Evolutionary conservation across 2,113 vertebrate genomes (phyloP).

Genomic region (Grantiella picta): DNA sequence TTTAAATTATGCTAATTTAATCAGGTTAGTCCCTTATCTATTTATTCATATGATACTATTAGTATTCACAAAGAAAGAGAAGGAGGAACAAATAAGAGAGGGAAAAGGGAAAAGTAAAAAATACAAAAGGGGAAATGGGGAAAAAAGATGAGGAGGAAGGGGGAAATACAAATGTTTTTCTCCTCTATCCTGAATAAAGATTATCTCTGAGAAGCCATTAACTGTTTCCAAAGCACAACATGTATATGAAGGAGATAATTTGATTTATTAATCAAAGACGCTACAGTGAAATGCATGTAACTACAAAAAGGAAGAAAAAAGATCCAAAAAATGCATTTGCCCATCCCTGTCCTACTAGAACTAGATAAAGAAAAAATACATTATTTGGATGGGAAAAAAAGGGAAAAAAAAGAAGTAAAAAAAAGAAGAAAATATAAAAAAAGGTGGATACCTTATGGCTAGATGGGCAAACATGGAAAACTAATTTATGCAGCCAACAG

Average conservation of each 20-base stretch:
- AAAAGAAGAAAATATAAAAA: neutral
- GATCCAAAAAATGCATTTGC: neutral
- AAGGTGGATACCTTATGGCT: neutral
- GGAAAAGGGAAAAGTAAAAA: neutral
- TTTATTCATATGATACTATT: neutral
- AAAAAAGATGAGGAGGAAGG: neutral
- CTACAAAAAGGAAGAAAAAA: neutral
- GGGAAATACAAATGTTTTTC: neutral
- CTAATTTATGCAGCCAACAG: conserved; percentile 62
- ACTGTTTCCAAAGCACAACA: neutral
- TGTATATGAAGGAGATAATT: neutral
- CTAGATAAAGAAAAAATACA: neutral
- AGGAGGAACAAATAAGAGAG: neutral
- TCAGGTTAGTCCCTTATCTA: neutral
- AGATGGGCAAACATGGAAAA: conserved; percentile 22
- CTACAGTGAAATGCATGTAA: neutral
- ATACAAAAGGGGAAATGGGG: neutral
- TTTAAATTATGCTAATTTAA: neutral
- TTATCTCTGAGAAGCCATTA: neutral
- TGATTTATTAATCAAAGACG: neutral
- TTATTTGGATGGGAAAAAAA: neutral
- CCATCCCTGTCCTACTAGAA: neutral
- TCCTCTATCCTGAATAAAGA: neutral
- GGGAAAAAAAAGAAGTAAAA: too few species aligned
- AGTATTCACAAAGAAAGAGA: neutral